These are phyloP conservation scores for Semnornis frantzii DNA, from an alignment of 2,113 vertebrate genomes.

Conservation along the genomic window DNA sequence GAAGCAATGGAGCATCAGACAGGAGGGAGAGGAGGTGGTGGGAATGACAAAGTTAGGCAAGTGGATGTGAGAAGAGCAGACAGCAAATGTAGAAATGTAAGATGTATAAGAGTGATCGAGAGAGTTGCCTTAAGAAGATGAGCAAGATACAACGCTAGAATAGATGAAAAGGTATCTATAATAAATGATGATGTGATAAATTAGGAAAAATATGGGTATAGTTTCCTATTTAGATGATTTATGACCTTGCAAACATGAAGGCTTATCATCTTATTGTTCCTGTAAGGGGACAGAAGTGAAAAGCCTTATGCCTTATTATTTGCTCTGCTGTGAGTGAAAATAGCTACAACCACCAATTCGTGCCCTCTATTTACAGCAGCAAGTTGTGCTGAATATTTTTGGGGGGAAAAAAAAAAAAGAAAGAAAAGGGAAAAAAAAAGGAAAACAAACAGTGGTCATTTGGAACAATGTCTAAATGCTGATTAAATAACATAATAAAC, in stretches of 20 bases:
- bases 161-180: constrained; percentile 20
- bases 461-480: background rate
- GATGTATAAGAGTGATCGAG: background rate
- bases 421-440: too few species aligned
- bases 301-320: background rate
- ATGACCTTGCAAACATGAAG: background rate
- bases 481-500: background rate
- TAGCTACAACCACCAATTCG: background rate
- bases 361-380: background rate
- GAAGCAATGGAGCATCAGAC: background rate
- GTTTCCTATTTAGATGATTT: constrained; percentile 49
- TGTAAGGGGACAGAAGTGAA: background rate
- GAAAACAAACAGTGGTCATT: background rate
- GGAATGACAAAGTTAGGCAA: background rate
- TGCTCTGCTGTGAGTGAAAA: background rate
- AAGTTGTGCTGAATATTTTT: background rate
- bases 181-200: constrained; percentile 44
- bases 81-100: background rate
- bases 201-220: constrained; percentile 11
- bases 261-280: background rate
- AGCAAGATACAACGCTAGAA: background rate
- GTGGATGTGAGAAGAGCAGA: background rate
- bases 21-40: background rate
- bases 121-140: background rate
- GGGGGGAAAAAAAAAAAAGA: background rate